Evolutionary conservation across 2,888 invertebrate species (phyloP).

Genomic region (Leucoma salicis): DNA sequence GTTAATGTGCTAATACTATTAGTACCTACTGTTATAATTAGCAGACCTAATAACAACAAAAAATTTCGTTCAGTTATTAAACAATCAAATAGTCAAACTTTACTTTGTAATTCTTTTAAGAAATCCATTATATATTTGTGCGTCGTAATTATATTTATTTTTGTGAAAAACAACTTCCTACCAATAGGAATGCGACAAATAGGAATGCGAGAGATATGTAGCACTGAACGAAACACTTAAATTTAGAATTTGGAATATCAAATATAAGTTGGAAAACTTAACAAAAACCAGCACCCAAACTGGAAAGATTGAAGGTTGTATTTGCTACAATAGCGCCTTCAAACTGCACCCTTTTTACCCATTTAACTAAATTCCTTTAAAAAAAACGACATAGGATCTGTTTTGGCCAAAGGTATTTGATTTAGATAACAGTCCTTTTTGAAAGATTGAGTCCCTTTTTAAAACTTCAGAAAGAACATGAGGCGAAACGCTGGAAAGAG

Average conservation of each 20-base stretch:
- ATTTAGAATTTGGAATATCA: background rate
- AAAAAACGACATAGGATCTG: slow-evolving; percentile 42
- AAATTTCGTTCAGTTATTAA: no score
- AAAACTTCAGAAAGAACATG: slow-evolving; percentile 2
- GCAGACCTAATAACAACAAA: no score
- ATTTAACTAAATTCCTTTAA: slow-evolving; percentile 45
- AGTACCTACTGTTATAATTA: no score
- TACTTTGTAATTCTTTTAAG: no score
- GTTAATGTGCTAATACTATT: no score
- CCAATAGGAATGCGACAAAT: no score
- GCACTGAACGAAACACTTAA: background rate
- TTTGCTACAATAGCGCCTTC: background rate
- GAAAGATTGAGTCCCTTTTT: slow-evolving; percentile 19
- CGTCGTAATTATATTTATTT: no score
- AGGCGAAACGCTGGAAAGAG: slow-evolving; percentile 13
- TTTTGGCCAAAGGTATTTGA: slow-evolving; percentile 44
- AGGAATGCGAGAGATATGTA: no score
- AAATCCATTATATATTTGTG: no score
- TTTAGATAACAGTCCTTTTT: slow-evolving; percentile 46
- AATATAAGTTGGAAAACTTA: slow-evolving; percentile 6
- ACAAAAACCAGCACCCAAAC: slow-evolving; percentile 1
- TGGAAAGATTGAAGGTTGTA: background rate
- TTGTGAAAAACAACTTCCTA: no score
- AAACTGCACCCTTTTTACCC: slow-evolving; percentile 34
- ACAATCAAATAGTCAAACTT: no score